Evolutionary conservation across 1,140 invertebrate species (phyloP).

Genomic region (Helicorthomorpha holstii): DNA sequence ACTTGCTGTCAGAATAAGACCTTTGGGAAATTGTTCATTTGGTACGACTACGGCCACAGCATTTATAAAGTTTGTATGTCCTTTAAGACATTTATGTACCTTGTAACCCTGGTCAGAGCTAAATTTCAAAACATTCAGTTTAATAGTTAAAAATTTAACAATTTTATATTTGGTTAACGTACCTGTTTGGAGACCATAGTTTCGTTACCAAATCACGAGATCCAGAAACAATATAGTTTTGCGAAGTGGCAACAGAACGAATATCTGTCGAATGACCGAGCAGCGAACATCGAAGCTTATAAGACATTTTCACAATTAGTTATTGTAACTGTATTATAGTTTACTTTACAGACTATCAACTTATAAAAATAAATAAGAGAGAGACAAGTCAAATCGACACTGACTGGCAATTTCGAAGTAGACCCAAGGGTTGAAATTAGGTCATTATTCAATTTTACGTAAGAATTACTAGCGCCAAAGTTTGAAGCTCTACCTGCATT

Average conservation of each 20-base stretch:
- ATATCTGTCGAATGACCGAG: conserved; percentile 69
- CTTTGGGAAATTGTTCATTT: conserved; percentile 45
- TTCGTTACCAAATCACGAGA: conserved; percentile 72
- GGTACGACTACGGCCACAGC: conserved; percentile 55
- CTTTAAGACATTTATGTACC: conserved; percentile 48
- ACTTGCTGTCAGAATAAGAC: conserved; percentile 69
- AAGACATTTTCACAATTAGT: too few relatives aligned
- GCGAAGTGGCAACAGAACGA: conserved; percentile 44
- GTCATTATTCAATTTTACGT: too few relatives aligned
- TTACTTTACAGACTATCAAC: too few relatives aligned
- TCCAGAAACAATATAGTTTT: conserved; percentile 57
- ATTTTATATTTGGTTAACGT: conserved; percentile 19
- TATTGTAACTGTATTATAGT: too few relatives aligned
- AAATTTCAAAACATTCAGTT: neutral
- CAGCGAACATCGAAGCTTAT: conserved; percentile 56
- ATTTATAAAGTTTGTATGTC: conserved; percentile 71
- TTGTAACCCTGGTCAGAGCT: conserved; percentile 15
- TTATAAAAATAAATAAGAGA: too few relatives aligned
- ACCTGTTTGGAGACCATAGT: conserved; percentile 65
- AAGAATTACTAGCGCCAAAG: too few relatives aligned
- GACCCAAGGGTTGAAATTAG: too few relatives aligned
- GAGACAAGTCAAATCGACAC: too few relatives aligned
- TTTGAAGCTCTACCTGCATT: too few relatives aligned
- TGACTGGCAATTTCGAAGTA: too few relatives aligned
- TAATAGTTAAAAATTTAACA: neutral